Percentiles rank a stretch among this genome's conserved stretches.
Evolutionary conservation across 2,888 invertebrate genomes (phyloP).

Genomic region (Boloria euphrosyne): DNA sequence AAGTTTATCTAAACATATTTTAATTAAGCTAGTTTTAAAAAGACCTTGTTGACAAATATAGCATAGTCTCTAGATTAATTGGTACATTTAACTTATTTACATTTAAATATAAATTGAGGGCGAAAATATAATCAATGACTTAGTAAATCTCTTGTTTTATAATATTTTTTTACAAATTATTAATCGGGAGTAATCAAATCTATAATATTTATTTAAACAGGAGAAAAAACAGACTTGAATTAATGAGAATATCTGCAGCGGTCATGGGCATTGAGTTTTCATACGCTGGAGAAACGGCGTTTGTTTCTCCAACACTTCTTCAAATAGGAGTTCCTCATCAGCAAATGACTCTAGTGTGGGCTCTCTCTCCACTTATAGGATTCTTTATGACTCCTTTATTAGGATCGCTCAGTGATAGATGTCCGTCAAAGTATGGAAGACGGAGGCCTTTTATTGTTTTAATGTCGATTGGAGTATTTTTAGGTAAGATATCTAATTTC

Average conservation of each 20-base stretch:
- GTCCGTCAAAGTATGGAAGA: slow-evolving; percentile 90
- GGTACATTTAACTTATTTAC: no score
- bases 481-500: slow-evolving; percentile 82
- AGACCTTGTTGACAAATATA: no score
- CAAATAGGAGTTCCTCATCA: slow-evolving; percentile 96
- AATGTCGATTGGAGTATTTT: slow-evolving; percentile 93
- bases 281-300: slow-evolving; percentile 98
- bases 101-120: no score
- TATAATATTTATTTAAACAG: slow-evolving; percentile 65
- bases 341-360: slow-evolving; percentile 98
- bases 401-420: slow-evolving; percentile 96
- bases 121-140: no score
- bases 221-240: slow-evolving; percentile 89
- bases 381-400: slow-evolving; percentile 96
- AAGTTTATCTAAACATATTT: slow-evolving; percentile 24
- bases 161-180: no score
- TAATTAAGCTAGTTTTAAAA: background rate
- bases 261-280: slow-evolving; percentile 99
- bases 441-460: slow-evolving; percentile 95
- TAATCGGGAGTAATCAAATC: background rate
- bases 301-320: slow-evolving; percentile 96
- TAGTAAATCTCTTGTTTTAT: no score
- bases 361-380: slow-evolving; percentile 95
- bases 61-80: no score
- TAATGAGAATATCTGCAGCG: slow-evolving; percentile 94